Percentiles rank a stretch among this genome's conserved stretches.
These are phyloP conservation scores for Subacronicta megacephala DNA, from an alignment of 2,888 invertebrate genomes.

Conservation along the genomic window DNA sequence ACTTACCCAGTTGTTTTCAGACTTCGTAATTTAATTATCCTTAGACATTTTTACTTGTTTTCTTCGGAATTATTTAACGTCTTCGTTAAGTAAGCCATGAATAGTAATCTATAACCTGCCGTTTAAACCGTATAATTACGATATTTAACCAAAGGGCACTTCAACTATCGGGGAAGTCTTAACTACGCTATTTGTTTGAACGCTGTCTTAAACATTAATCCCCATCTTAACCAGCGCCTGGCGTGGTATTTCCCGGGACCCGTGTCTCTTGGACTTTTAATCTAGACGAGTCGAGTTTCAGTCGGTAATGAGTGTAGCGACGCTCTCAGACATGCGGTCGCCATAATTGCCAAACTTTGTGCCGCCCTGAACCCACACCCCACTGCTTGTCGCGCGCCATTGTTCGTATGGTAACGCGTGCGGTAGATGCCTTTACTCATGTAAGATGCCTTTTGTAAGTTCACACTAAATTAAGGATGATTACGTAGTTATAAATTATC, in stretches of 20 bases:
- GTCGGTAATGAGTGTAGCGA: conserved; percentile 87
- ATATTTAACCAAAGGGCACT: conserved; percentile 60
- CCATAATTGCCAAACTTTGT: conserved; percentile 89
- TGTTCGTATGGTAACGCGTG: conserved; percentile 84
- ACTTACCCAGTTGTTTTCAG: conserved; percentile 60
- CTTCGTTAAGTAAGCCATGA: conserved; percentile 26
- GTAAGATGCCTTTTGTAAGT: conserved; percentile 66
- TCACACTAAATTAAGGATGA: conserved; percentile 60
- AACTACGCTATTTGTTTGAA: conserved; percentile 67
- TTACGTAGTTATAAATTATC: conserved; percentile 56
- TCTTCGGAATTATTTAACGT: conserved; percentile 20
- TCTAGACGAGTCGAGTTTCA: conserved; percentile 85
- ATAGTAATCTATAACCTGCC: conserved; percentile 22
- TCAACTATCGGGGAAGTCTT: conserved; percentile 65
- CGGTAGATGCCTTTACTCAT: conserved; percentile 75
- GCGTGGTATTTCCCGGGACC: conserved; percentile 66
- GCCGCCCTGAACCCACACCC: conserved; percentile 75
- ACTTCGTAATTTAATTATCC: conserved; percentile 59
- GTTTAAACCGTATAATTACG: conserved; percentile 50
- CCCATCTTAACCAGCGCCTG: conserved; percentile 64
- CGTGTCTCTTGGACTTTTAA: conserved; percentile 83
- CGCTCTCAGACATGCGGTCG: conserved; percentile 88
- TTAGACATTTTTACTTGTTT: conserved; percentile 45
- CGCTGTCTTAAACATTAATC: conserved; percentile 66
- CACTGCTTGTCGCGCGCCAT: conserved; percentile 83